Percentiles rank a stretch among this genome's conserved stretches.
Evolutionary conservation across 2,113 vertebrate species (phyloP).

Genomic region (Paracyprichromis sp.): DNA sequence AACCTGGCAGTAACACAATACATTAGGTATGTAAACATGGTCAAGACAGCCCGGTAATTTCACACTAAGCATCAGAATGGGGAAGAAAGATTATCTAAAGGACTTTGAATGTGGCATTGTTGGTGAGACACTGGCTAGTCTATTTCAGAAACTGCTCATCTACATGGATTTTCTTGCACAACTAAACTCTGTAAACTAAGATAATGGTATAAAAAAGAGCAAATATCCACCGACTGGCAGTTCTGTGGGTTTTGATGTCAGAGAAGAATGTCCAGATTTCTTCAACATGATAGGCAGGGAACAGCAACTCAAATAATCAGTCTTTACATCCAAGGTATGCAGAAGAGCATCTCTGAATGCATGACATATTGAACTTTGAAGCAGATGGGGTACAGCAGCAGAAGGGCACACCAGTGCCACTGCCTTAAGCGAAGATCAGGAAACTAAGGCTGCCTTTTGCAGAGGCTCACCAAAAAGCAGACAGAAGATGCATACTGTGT

Average conservation of each 20-base stretch:
- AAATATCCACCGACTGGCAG: neutral
- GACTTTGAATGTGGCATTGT: neutral
- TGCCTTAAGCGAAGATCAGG: neutral
- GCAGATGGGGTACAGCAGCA: neutral
- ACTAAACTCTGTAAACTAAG: neutral
- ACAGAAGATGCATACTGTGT: neutral
- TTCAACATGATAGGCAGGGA: neutral
- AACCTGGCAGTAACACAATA: neutral
- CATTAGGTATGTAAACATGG: neutral
- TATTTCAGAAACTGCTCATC: accelerated
- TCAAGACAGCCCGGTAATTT: neutral
- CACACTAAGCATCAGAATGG: neutral
- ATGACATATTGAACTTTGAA: neutral
- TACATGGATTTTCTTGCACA: neutral
- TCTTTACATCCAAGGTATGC: neutral
- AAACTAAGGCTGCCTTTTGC: neutral
- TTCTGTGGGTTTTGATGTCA: neutral
- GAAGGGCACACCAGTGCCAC: neutral
- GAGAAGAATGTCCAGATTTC: neutral
- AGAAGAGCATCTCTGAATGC: neutral
- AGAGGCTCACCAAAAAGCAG: neutral
- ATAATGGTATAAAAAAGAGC: neutral
- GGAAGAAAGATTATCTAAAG: neutral
- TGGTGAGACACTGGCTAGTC: neutral
- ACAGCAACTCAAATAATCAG: neutral